These are phyloP conservation scores for Bombyx mandarina DNA, from an alignment of 1,140 invertebrate species.

Conservation along the genomic window DNA sequence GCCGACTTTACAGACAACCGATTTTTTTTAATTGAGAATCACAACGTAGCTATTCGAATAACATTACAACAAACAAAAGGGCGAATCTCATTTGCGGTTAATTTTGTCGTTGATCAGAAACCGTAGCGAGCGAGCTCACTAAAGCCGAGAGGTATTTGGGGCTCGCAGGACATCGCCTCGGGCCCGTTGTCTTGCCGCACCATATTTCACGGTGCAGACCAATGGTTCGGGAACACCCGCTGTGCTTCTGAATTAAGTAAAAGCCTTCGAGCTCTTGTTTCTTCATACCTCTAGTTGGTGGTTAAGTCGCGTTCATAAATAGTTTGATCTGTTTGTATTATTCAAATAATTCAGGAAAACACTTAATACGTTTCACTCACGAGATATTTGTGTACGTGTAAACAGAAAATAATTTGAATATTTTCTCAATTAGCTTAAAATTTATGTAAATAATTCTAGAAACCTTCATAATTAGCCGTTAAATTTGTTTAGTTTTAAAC, in stretches of 20 bases:
- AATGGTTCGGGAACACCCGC: slow-evolving; percentile 66
- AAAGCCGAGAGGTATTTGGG: slow-evolving; percentile 30
- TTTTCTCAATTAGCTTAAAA: too few species aligned
- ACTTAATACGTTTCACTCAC: too few species aligned
- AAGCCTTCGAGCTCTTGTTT: slow-evolving; percentile 71
- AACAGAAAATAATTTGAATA: too few species aligned
- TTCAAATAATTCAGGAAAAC: slow-evolving; percentile 2
- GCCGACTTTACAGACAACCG: too few species aligned
- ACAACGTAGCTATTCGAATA: too few species aligned
- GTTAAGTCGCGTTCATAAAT: slow-evolving; percentile 25
- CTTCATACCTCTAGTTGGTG: slow-evolving; percentile 62
- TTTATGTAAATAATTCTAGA: too few species aligned
- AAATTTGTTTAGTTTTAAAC: too few species aligned
- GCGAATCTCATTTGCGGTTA: slow-evolving; percentile 11
- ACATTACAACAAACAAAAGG: not conserved
- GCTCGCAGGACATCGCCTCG: slow-evolving; percentile 52
- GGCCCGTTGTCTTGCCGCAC: slow-evolving; percentile 38
- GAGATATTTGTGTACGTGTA: too few species aligned
- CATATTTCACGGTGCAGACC: slow-evolving; percentile 62
- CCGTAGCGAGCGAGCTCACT: slow-evolving; percentile 8
- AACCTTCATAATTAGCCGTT: too few species aligned
- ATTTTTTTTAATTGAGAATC: too few species aligned
- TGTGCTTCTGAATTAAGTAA: slow-evolving; percentile 71
- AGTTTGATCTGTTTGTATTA: not conserved
- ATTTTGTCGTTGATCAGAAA: slow-evolving; percentile 17